phyloP scores from a whole-genome alignment of 2,888 invertebrate genomes.

The Pyrrhia umbra region DNA sequence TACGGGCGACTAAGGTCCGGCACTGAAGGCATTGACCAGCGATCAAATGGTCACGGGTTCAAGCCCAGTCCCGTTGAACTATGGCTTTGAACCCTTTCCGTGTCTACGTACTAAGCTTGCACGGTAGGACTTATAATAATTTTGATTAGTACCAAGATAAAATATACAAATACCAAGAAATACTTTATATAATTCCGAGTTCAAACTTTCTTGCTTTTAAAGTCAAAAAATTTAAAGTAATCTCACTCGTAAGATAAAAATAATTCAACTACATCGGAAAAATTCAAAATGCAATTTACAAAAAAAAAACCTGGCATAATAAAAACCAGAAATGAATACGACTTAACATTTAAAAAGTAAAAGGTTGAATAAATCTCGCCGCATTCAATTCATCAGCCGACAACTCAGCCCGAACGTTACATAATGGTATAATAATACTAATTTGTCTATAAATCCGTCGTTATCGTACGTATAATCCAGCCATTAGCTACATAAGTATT shows the following conservation, averaged over 20 bases:
- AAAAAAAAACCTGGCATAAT: background rate
- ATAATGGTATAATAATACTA: constrained; percentile 45
- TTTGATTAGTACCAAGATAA: no score
- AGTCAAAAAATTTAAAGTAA: no score
- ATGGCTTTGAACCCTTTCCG: constrained; percentile 32
- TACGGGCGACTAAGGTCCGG: constrained; percentile 21
- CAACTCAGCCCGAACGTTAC: constrained; percentile 9
- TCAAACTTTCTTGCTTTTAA: no score
- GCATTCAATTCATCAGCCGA: constrained; percentile 10
- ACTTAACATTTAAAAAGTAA: background rate
- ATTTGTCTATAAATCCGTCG: constrained; percentile 27
- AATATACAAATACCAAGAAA: no score
- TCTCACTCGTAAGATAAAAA: no score
- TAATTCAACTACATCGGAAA: no score
- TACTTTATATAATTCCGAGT: no score
- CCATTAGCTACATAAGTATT: constrained; percentile 42
- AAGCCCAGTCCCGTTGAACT: constrained; percentile 40
- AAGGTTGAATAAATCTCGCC: constrained; percentile 7
- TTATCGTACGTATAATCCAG: constrained; percentile 37
- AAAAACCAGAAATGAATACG: background rate
- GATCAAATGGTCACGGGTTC: constrained; percentile 55
- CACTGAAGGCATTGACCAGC: constrained; percentile 55
- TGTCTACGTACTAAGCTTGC: constrained; percentile 25
- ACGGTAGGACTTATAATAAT: no score
- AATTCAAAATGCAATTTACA: no score